A percentile compares a stretch with the other conserved stretches of the same genome.
These are phyloP conservation scores for Notospermus geniculatus DNA, from an alignment of 1,140 invertebrate species.

Conservation along the genomic window DNA sequence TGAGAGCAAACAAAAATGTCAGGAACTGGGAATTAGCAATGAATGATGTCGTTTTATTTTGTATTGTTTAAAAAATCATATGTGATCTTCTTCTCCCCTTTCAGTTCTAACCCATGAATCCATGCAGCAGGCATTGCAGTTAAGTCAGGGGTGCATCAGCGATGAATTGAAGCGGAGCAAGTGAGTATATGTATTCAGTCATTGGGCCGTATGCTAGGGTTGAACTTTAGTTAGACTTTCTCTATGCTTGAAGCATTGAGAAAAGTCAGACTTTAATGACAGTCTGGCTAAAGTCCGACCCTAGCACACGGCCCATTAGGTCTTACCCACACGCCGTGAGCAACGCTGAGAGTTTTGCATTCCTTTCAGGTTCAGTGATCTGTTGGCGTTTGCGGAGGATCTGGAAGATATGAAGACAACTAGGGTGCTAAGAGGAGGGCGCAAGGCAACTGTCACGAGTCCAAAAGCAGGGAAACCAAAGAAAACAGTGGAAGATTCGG, in stretches of 20 bases:
- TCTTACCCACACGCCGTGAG: no score
- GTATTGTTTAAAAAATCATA: not conserved
- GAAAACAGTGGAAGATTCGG: slow-evolving; percentile 54
- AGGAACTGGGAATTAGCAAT: no score
- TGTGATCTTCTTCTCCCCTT: slow-evolving; percentile 22
- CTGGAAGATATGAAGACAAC: slow-evolving; percentile 69
- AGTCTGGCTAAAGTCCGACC: no score
- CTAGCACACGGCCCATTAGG: no score
- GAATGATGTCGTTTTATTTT: no score
- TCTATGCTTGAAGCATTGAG: no score
- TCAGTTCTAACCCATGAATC: slow-evolving; percentile 65
- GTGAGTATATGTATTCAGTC: slow-evolving; percentile 40
- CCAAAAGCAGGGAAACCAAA: slow-evolving; percentile 54
- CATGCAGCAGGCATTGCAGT: slow-evolving; percentile 81
- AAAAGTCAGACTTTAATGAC: no score
- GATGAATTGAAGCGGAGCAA: slow-evolving; percentile 78
- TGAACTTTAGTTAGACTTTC: no score
- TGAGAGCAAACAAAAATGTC: no score
- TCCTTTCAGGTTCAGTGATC: slow-evolving; percentile 70
- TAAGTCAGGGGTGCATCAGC: slow-evolving; percentile 64
- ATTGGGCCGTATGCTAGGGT: no score
- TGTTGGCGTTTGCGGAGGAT: slow-evolving; percentile 83
- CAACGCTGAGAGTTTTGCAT: not conserved
- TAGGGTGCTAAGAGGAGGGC: slow-evolving; percentile 43
- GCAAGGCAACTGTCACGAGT: slow-evolving; percentile 44